These are phyloP conservation scores for Galemys pyrenaicus DNA, from an alignment of 2,113 vertebrate genomes.

Conservation along the genomic window DNA sequence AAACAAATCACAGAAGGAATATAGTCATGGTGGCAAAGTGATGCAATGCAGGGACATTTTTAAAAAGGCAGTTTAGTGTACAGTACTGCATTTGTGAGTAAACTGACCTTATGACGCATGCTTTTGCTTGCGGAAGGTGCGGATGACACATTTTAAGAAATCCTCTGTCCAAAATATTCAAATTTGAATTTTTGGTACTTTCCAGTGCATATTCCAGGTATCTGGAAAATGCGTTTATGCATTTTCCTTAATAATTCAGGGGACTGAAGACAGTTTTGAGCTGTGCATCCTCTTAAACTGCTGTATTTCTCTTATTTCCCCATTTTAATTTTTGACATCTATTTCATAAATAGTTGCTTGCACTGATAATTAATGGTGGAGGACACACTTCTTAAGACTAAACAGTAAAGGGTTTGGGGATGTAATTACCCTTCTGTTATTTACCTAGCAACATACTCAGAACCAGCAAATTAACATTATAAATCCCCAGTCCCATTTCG, in stretches of 20 bases:
- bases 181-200: background rate
- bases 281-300: background rate
- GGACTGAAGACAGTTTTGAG: background rate
- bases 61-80: background rate
- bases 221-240: background rate
- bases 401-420: conserved; percentile 47
- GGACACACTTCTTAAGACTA: conserved; percentile 67
- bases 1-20: background rate
- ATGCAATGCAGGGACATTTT: background rate
- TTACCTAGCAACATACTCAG: conserved; percentile 82
- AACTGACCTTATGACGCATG: background rate
- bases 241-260: background rate
- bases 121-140: background rate
- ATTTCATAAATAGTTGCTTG: conserved; percentile 76
- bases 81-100: background rate
- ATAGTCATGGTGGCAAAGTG: background rate
- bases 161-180: background rate
- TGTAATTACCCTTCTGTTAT: conserved; percentile 70
- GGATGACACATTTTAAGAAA: background rate
- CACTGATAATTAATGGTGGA: conserved; percentile 58
- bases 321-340: conserved; percentile 59
- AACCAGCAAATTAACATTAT: conserved; percentile 68
- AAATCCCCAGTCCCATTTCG: conserved; percentile 58
- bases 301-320: background rate
- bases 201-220: background rate